Percentiles rank a stretch among this genome's conserved stretches.
These are phyloP conservation scores for Xylocopa sonorina DNA, from an alignment of 1,140 invertebrate genomes.

Conservation along the genomic window DNA sequence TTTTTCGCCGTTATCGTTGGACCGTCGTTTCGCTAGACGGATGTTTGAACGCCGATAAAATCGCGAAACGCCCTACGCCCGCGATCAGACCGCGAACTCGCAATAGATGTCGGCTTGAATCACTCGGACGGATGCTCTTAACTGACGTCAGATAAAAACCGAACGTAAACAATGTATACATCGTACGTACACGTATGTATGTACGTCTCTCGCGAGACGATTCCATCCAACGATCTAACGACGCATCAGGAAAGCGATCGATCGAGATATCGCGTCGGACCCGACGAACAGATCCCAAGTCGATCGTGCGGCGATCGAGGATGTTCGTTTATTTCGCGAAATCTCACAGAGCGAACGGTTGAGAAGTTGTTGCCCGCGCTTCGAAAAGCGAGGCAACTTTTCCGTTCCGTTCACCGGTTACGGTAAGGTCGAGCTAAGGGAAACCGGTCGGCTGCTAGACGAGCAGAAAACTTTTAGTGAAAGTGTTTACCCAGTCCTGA, in stretches of 20 bases:
- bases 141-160: not conserved
- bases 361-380: conserved; percentile 4
- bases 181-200: too few species aligned
- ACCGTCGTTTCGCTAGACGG: not conserved
- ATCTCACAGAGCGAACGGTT: not conserved
- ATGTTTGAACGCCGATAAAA: not conserved
- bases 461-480: too few species aligned
- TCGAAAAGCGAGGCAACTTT: not conserved
- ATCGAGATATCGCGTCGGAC: too few species aligned
- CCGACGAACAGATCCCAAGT: too few species aligned
- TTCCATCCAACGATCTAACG: too few species aligned
- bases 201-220: too few species aligned
- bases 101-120: not conserved
- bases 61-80: too few species aligned
- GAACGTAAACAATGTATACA: not conserved
- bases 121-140: not conserved
- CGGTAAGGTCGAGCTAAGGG: not conserved
- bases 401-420: too few species aligned
- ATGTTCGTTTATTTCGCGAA: too few species aligned
- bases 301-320: too few species aligned
- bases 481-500: not conserved
- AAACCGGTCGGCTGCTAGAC: not conserved
- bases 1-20: not conserved
- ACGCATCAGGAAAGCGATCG: too few species aligned
- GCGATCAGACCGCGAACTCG: not conserved